Base-by-base conservation (phyloP, 2,113 vertebrate genomes). In the Blennius ocellaris region DNA sequence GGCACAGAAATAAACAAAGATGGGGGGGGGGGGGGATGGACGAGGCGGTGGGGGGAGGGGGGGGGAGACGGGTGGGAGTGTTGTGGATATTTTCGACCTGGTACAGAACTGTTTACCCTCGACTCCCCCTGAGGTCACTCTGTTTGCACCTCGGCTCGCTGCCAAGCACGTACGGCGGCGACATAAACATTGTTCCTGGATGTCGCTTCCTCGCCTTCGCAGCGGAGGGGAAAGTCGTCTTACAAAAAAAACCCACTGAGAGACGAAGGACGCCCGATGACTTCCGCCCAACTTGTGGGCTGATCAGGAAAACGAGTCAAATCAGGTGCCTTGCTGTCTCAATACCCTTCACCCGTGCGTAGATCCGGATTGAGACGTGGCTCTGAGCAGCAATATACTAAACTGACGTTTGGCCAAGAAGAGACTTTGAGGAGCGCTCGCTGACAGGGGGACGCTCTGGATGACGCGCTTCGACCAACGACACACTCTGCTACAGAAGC, bases 171-270 rank as follows among this genome's bases (percentile, higher is more conserved):
- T 68, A 67, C 69, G 57, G 83, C 88, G 89, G 83, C 67, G 89
- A 92, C 80, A 88, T 87, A 91, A 92, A 93, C 89, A 87, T 74
- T 84, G 84, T 86, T 84, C 87, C 84, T 76, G 88, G 88, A 90
- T 80, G 81, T 65, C 14, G 78, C 73, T 48, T 69, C 75, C 81
- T 87, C 70, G 75, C 74, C 64, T 85, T 68, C 50, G 78, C 55
- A 59, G 87, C 36, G 38, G 62, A 71, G 76, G 74, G 72, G 56
- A 40, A 64, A 54, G 67, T 70, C 55, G 75, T 76, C 44, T 74
- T 65, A 50, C 63, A 40, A 65, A 68, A 74, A 86, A n/a, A n/a
- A n/a, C n/a, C 77, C 74, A 79, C 86, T 75, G 81, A 66, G 16
- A 50, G 76, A 81, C 38, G 9, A 57, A 63, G 59, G 64, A 71